Evolutionary conservation across 2,113 vertebrate species (phyloP).

Genomic region (Oceanites oceanicus): DNA sequence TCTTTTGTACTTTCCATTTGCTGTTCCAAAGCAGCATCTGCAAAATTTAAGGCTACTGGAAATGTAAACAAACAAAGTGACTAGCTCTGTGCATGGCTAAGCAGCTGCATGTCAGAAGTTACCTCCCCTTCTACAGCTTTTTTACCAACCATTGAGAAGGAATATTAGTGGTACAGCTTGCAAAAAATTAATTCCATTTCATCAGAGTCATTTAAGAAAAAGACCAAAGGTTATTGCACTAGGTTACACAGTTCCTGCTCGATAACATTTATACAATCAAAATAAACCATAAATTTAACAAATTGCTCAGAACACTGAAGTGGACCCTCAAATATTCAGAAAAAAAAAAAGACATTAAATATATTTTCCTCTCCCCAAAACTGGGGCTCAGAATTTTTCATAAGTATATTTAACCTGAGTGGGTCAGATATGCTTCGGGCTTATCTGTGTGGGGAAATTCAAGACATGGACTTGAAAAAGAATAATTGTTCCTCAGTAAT

Average conservation of each 20-base stretch:
- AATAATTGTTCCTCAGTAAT: not conserved
- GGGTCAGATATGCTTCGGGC: not conserved
- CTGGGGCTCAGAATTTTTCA: not conserved
- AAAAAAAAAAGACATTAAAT: not conserved
- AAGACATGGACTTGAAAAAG: not conserved
- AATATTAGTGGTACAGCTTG: not conserved
- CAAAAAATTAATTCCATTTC: not conserved
- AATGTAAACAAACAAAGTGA: not conserved
- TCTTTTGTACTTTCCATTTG: not conserved
- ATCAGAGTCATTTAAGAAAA: not conserved
- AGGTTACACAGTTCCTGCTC: not conserved
- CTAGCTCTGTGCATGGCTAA: not conserved
- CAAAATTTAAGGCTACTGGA: not conserved
- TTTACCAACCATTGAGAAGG: not conserved
- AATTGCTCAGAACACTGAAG: not conserved
- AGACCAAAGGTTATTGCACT: not conserved
- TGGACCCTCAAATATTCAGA: not conserved
- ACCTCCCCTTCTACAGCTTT: not conserved
- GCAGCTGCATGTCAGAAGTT: not conserved
- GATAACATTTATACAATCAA: not conserved
- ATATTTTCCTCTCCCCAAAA: not conserved
- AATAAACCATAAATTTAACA: not conserved
- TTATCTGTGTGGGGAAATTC: not conserved
- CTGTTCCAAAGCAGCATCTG: constrained; percentile 44
- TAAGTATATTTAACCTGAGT: not conserved